These are phyloP conservation scores for Stichopus horrens DNA, from an alignment of 53 echinoderm and acorn worm genomes.

Conservation along the genomic window DNA sequence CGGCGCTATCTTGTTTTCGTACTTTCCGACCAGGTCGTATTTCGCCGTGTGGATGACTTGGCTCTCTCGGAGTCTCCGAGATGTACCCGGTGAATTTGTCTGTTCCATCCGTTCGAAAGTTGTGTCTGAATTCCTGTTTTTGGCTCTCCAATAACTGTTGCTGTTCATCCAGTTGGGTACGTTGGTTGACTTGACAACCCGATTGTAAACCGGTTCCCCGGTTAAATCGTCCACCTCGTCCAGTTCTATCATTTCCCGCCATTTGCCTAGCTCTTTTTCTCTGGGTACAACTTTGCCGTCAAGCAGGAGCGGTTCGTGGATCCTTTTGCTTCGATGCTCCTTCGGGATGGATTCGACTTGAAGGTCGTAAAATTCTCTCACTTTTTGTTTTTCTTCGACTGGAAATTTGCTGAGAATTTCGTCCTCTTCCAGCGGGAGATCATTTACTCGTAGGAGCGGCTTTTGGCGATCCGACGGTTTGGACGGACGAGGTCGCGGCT, in stretches of 20 bases:
- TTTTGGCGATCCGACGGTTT: background rate
- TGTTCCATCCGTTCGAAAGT: conserved; percentile 1
- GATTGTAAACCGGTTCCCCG: conserved; percentile 79
- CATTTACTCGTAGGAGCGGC: conserved; percentile 16
- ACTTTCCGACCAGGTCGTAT: conserved; percentile 82
- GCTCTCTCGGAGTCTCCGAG: conserved; percentile 43
- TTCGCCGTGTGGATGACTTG: conserved; percentile 71
- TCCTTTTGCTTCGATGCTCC: conserved; percentile 64
- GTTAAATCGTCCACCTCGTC: conserved; percentile 57
- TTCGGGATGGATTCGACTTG: conserved; percentile 73
- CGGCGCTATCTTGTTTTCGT: conserved; percentile 77
- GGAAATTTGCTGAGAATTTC: conserved; percentile 11
- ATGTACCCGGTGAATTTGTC: background rate
- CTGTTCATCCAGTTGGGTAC: conserved; percentile 83
- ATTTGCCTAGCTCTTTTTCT: conserved; percentile 73
- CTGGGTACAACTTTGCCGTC: conserved; percentile 83
- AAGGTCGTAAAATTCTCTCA: conserved; percentile 46
- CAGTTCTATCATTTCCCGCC: conserved; percentile 75
- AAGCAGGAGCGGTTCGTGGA: conserved; percentile 67
- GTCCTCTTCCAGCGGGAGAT: background rate
- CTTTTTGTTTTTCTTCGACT: conserved; percentile 45
- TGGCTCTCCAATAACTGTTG: conserved; percentile 79
- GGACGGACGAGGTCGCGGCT: background rate
- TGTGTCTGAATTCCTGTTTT: conserved; percentile 22
- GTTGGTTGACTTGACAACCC: conserved; percentile 83